These are phyloP conservation scores for Dioctria rufipes DNA, from an alignment of 2,888 invertebrate species.

Conservation along the genomic window DNA sequence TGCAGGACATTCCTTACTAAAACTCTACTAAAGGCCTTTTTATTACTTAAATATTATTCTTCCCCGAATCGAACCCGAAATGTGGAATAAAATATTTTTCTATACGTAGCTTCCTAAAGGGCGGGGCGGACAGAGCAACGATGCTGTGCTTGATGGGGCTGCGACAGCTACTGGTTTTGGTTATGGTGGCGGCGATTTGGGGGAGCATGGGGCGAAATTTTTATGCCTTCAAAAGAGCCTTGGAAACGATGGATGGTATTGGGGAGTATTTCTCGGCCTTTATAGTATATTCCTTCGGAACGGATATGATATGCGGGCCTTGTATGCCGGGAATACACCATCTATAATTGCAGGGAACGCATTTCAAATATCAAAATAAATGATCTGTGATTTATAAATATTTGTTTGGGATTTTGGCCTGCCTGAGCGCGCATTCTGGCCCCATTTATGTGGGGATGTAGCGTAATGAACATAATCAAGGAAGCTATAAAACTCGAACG, in stretches of 20 bases:
- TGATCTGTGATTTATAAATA: constrained; percentile 61
- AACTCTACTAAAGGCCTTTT: constrained; percentile 60
- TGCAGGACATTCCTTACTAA: constrained; percentile 56
- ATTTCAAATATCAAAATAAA: constrained; percentile 62
- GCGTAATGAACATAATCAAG: constrained; percentile 58
- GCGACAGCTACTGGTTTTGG: no score
- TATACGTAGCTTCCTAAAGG: constrained; percentile 17
- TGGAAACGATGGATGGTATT: constrained; percentile 9
- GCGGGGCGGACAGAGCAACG: no score
- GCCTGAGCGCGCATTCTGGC: constrained; percentile 15
- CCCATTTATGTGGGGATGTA: constrained; percentile 50
- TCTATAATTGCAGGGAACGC: constrained; percentile 60
- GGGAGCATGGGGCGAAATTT: neutral
- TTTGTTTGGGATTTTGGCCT: constrained; percentile 58
- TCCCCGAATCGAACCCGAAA: constrained; percentile 57
- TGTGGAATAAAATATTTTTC: constrained; percentile 53
- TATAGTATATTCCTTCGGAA: neutral
- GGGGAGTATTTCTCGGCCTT: neutral
- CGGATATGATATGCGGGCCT: constrained; percentile 29
- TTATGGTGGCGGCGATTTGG: neutral
- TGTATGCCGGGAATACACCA: constrained; percentile 49
- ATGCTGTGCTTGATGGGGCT: no score
- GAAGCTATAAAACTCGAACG: constrained; percentile 55
- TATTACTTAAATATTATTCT: constrained; percentile 60
- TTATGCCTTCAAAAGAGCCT: constrained; percentile 27